A percentile compares a stretch with the other conserved stretches of the same genome.
Evolutionary conservation across 1,140 invertebrate genomes (phyloP).

Genomic region (Camponotus floridanus): DNA sequence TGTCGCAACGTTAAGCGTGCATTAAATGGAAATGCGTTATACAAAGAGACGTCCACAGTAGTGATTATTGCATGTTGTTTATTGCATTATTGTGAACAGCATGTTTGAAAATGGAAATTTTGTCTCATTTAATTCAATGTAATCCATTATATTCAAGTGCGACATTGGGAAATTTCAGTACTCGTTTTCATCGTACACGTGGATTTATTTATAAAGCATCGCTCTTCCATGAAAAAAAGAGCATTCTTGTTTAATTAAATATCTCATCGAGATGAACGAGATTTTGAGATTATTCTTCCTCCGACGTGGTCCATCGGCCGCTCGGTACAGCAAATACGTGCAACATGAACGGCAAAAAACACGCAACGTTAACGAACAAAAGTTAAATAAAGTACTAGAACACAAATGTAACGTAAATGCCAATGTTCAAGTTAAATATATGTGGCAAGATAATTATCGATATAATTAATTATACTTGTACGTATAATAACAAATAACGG

Average conservation of each 20-base stretch:
- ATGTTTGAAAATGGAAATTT: background rate
- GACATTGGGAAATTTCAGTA: constrained; percentile 26
- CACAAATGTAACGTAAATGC: constrained; percentile 62
- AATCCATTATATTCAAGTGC: background rate
- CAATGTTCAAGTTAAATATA: constrained; percentile 68
- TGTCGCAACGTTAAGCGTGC: background rate
- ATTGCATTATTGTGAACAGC: background rate
- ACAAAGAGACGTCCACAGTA: background rate
- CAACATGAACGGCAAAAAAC: constrained; percentile 80
- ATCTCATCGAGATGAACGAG: background rate
- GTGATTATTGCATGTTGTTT: background rate
- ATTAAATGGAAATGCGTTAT: background rate
- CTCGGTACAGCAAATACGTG: constrained; percentile 78
- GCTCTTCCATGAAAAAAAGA: background rate
- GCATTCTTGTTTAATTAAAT: background rate
- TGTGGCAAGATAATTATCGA: constrained; percentile 72
- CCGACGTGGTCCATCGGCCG: constrained; percentile 60
- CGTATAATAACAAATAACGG: constrained; percentile 74
- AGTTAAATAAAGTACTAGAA: constrained; percentile 52
- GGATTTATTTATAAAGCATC: background rate
- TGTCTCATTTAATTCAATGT: background rate
- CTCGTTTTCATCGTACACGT: background rate
- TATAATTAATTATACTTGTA: constrained; percentile 70
- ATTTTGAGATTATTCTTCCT: constrained; percentile 31
- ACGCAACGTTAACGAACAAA: constrained; percentile 76